Conservation (phyloP, 2,888 invertebrate species). For the Oeneis ivallda region DNA sequence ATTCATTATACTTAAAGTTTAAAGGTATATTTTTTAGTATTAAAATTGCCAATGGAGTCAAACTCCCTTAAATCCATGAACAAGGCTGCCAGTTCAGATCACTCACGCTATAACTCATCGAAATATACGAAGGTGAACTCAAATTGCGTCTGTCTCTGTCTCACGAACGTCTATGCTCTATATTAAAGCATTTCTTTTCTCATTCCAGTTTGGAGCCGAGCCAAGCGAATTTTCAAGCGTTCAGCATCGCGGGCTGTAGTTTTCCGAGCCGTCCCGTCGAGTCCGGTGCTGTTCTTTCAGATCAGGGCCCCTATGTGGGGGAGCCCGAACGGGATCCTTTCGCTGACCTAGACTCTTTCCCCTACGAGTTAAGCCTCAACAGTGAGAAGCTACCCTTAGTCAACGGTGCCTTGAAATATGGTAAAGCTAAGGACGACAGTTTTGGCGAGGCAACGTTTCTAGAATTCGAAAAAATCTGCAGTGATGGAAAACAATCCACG, state of each 20-base stretch:
- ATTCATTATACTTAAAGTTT: neutral
- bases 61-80: constrained; percentile 71
- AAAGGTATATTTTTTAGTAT: constrained; percentile 31
- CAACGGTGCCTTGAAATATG: constrained; percentile 55
- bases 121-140: constrained; percentile 69
- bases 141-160: constrained; percentile 73
- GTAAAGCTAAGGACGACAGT: constrained; percentile 65
- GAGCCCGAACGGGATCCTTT: constrained; percentile 69
- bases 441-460: constrained; percentile 75
- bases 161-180: constrained; percentile 67
- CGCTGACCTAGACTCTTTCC: constrained; percentile 60
- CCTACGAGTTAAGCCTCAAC: constrained; percentile 58
- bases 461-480: constrained; percentile 69
- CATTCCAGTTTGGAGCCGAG: constrained; percentile 82
- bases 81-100: constrained; percentile 71
- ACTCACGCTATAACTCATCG: constrained; percentile 76
- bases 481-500: constrained; percentile 65
- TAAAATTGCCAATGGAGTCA: constrained; percentile 66
- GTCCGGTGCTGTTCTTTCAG: constrained; percentile 70
- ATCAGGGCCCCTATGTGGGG: constrained; percentile 56
- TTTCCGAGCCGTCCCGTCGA: constrained; percentile 77
- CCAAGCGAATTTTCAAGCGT: constrained; percentile 81
- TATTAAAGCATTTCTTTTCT: constrained; percentile 79
- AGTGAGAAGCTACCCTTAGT: constrained; percentile 53
- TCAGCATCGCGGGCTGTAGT: constrained; percentile 77